phyloP scores from a whole-genome alignment of 2,113 vertebrate genomes.

The Gymnobelideus leadbeateri region DNA sequence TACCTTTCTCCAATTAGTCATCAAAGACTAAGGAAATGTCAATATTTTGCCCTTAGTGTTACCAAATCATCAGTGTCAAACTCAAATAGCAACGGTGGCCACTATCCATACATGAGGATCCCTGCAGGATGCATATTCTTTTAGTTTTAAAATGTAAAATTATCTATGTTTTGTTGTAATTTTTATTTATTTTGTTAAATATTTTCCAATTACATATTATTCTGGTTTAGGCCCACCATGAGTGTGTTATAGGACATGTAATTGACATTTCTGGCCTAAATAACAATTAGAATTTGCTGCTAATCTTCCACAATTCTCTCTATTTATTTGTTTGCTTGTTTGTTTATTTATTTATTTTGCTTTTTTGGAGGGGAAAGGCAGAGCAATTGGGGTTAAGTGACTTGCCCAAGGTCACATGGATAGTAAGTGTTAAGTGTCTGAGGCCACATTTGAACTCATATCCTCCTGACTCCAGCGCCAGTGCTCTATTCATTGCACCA shows the following conservation, averaged over 20 bases:
- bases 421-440: too few relatives aligned
- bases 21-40: fast-evolving
- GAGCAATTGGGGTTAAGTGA: too few relatives aligned
- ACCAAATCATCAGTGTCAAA: neutral
- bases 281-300: too few relatives aligned
- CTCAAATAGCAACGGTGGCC: neutral
- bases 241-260: neutral
- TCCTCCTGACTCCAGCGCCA: too few relatives aligned
- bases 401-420: too few relatives aligned
- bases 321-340: too few relatives aligned
- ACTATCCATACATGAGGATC: neutral
- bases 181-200: neutral
- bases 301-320: fast-evolving
- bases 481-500: too few relatives aligned
- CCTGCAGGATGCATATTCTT: neutral
- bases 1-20: fast-evolving
- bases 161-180: neutral
- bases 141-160: neutral
- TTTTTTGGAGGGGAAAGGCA: too few relatives aligned
- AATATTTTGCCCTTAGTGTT: neutral
- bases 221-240: neutral
- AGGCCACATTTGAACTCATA: too few relatives aligned
- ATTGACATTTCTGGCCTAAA: neutral
- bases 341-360: too few relatives aligned
- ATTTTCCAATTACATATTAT: neutral